Conservation (phyloP, 2,113 vertebrate genomes). For the Holacanthus passer region DNA sequence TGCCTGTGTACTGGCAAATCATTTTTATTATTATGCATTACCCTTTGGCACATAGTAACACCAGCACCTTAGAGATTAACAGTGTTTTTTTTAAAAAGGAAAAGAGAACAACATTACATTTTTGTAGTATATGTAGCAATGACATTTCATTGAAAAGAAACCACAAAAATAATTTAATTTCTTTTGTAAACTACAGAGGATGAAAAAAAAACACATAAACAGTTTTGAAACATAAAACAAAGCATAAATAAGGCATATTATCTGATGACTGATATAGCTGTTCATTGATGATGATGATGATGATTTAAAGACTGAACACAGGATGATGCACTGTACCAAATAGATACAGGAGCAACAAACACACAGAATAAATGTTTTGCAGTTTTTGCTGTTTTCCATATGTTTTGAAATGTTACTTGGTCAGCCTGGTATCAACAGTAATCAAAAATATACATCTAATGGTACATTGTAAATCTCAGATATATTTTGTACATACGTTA, state of each 20-base stretch:
- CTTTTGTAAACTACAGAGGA: slow-evolving; percentile 20
- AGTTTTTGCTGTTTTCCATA: background rate
- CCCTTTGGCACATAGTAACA: slow-evolving; percentile 62
- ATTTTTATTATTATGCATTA: slow-evolving; percentile 45
- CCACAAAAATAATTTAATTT: slow-evolving; percentile 18
- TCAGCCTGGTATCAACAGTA: background rate
- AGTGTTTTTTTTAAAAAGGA: background rate
- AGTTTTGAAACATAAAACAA: slow-evolving; percentile 24
- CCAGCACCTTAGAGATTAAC: slow-evolving; percentile 42
- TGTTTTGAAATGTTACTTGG: background rate
- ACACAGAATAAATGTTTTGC: background rate
- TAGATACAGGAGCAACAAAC: background rate
- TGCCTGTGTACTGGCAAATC: slow-evolving; percentile 19
- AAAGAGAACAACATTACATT: background rate
- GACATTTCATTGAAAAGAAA: slow-evolving; percentile 29
- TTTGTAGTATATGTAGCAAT: background rate
- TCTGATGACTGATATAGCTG: background rate
- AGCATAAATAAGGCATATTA: slow-evolving; percentile 32
- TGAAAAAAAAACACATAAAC: background rate
- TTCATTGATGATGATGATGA: background rate
- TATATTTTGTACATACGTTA: background rate
- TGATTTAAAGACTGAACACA: background rate
- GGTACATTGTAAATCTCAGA: background rate
- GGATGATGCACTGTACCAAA: background rate
- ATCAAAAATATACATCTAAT: slow-evolving; percentile 8